Conservation (phyloP, 1,140 invertebrate species). For the Doryteuthis pealeii region DNA sequence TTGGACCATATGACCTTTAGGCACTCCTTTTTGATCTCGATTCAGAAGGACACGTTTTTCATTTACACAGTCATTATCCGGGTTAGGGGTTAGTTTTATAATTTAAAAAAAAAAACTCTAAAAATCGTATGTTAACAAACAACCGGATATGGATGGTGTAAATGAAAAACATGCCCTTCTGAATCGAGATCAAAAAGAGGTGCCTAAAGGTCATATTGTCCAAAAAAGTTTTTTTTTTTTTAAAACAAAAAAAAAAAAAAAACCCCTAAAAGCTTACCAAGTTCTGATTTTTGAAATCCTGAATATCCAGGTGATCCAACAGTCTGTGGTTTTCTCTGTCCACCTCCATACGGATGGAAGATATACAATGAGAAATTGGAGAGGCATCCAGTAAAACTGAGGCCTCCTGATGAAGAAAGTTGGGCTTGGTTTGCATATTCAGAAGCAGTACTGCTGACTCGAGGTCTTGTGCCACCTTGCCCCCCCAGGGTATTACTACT, state of each 20-base stretch:
- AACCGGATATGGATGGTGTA: too few species aligned
- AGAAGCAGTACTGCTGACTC: conserved; percentile 37
- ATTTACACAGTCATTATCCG: too few species aligned
- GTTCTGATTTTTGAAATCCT: conserved; percentile 8
- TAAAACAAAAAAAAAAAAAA: not conserved
- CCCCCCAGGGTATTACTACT: conserved; percentile 24
- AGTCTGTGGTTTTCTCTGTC: conserved; percentile 36
- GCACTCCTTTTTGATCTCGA: too few species aligned
- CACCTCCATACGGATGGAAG: conserved; percentile 89
- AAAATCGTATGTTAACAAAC: too few species aligned
- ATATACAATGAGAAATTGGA: conserved; percentile 97
- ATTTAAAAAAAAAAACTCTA: too few species aligned
- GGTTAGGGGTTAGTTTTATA: too few species aligned
- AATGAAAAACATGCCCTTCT: too few species aligned
- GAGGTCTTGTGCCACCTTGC: conserved; percentile 14
- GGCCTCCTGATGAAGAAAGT: conserved; percentile 69
- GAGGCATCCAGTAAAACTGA: conserved; percentile 91
- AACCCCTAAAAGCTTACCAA: not conserved
- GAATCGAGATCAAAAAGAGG: too few species aligned
- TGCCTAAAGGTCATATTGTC: too few species aligned
- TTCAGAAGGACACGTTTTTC: too few species aligned
- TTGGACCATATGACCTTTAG: too few species aligned
- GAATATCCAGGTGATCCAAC: conserved; percentile 10
- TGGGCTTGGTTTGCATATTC: conserved; percentile 20
- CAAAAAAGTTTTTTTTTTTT: too few species aligned